Evolutionary conservation across 2,888 invertebrate genomes (phyloP).

Genomic region (Lithophane semibrunnea): DNA sequence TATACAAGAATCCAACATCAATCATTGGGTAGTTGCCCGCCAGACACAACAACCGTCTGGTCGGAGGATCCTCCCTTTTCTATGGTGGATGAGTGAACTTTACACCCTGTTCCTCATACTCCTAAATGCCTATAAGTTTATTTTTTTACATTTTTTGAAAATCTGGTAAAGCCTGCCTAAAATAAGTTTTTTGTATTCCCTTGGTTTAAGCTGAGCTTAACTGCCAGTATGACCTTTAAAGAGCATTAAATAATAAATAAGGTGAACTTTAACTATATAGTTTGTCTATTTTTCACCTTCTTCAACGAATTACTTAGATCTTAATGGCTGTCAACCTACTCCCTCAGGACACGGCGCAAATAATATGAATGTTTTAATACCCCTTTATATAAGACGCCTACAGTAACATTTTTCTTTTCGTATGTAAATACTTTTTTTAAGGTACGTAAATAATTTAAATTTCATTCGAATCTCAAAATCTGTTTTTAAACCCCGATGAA

Average conservation of each 20-base stretch:
- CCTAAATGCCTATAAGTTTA: no score
- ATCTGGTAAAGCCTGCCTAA: not conserved
- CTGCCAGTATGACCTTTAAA: not conserved
- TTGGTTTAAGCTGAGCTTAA: not conserved
- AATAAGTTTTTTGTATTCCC: not conserved
- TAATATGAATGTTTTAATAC: constrained; percentile 18
- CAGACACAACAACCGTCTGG: no score
- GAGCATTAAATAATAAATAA: not conserved
- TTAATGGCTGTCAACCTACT: constrained; percentile 14
- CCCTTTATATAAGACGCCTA: constrained; percentile 1
- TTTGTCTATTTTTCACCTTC: no score
- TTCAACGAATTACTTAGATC: not conserved
- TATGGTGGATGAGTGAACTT: no score
- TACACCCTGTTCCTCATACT: no score
- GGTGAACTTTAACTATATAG: not conserved
- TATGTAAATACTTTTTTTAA: not conserved
- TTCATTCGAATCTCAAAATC: not conserved
- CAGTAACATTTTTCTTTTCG: not conserved
- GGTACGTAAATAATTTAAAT: not conserved
- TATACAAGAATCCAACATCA: no score
- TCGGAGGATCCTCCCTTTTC: no score
- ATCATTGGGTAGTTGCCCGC: no score
- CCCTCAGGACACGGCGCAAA: constrained; percentile 23
- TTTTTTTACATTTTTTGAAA: no score
- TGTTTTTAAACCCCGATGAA: not conserved